These are phyloP conservation scores for Philereme vetulata DNA, from an alignment of 2,888 invertebrate genomes.

Conservation along the genomic window DNA sequence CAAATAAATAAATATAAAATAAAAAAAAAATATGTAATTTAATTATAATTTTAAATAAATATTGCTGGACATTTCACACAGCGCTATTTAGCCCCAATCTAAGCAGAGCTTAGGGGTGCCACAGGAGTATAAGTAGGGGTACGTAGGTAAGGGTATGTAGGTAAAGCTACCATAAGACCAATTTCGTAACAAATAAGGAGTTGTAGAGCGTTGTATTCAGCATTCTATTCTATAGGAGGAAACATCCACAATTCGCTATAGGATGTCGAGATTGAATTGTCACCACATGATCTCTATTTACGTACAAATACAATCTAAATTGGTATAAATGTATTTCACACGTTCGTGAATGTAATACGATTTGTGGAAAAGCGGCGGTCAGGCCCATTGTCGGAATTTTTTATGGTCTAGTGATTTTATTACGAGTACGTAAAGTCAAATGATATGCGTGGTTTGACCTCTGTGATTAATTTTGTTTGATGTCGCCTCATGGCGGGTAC, in stretches of 20 bases:
- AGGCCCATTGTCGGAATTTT: slow-evolving; percentile 43
- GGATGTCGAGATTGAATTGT: slow-evolving; percentile 19
- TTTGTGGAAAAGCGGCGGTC: slow-evolving; percentile 38
- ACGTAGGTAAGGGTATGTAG: slow-evolving; percentile 21
- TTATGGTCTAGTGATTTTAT: slow-evolving; percentile 49
- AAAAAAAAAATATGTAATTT: too few species aligned
- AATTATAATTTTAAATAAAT: too few species aligned
- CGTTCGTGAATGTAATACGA: slow-evolving; percentile 33
- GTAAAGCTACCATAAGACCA: neutral
- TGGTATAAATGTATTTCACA: slow-evolving; percentile 23
- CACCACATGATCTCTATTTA: slow-evolving; percentile 15
- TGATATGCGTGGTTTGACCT: slow-evolving; percentile 47
- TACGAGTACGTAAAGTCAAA: slow-evolving; percentile 39
- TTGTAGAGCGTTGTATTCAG: slow-evolving; percentile 14
- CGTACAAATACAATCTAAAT: slow-evolving; percentile 26
- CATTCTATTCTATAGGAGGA: slow-evolving; percentile 26
- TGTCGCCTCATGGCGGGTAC: slow-evolving; percentile 26
- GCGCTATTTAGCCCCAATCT: too few species aligned
- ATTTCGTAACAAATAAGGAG: slow-evolving; percentile 1
- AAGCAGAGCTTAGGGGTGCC: too few species aligned
- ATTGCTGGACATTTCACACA: too few species aligned
- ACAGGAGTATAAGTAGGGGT: neutral
- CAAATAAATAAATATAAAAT: too few species aligned
- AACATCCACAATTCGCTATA: slow-evolving; percentile 24
- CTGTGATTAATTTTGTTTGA: slow-evolving; percentile 48